phyloP scores from a whole-genome alignment of 2,797 vertebrate species.

The Kryptopterus vitreolus region DNA sequence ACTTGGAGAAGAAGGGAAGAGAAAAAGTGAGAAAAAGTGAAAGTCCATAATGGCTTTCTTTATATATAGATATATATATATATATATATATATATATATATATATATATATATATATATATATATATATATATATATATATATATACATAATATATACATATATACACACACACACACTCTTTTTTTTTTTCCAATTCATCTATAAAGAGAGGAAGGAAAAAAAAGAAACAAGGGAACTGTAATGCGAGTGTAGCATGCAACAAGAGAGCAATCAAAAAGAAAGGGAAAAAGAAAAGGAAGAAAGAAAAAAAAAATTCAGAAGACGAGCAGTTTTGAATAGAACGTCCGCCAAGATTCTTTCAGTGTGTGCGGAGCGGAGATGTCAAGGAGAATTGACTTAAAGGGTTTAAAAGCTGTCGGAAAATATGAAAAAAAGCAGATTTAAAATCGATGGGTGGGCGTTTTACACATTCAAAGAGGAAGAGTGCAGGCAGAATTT shows the following conservation, averaged over 20 bases:
- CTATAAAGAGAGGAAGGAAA: neutral
- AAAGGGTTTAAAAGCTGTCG: neutral
- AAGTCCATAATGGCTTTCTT: neutral
- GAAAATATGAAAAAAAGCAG: neutral
- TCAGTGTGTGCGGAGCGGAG: neutral
- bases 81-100: too few species aligned
- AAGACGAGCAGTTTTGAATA: neutral
- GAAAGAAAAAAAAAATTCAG: neutral
- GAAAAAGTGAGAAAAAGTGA: neutral
- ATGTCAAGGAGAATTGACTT: neutral
- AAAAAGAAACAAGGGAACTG: neutral
- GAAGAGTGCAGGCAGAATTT: neutral
- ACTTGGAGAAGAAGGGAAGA: too few species aligned
- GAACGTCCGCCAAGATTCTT: neutral
- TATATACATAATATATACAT: too few species aligned
- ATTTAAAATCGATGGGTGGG: neutral
- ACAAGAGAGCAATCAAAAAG: neutral
- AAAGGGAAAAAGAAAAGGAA: neutral
- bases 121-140: too few species aligned
- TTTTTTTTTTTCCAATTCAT: neutral
- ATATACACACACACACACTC: neutral
- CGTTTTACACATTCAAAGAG: neutral
- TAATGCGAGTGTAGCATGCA: neutral
- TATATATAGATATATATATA: too few species aligned
- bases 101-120: too few species aligned